Percentiles rank a stretch among this genome's conserved stretches.
Evolutionary conservation across 2,797 vertebrate species (phyloP).

Genomic region (Cottoperca gobio): DNA sequence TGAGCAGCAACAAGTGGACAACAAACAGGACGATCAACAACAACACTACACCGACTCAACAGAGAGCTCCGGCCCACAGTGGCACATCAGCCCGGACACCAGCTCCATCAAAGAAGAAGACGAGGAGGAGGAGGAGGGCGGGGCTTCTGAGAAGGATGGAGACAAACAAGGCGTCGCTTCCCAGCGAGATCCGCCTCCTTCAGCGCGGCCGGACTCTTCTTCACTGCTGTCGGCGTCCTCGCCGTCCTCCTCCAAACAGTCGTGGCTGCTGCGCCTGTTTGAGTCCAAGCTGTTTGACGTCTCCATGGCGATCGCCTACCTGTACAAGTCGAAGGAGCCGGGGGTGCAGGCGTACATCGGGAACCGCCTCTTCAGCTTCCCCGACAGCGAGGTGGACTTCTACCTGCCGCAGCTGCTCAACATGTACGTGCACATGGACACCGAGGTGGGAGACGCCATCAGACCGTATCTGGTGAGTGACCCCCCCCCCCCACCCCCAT

Average conservation of each 20-base stretch:
- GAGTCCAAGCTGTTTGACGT: slow-evolving; percentile 97
- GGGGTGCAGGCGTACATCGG: slow-evolving; percentile 98
- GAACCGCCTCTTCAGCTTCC: slow-evolving; percentile 94
- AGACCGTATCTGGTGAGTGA: slow-evolving; percentile 94
- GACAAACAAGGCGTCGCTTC: neutral
- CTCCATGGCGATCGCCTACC: slow-evolving; percentile 97
- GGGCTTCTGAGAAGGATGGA: neutral
- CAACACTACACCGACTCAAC: neutral
- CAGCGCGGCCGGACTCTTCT: neutral
- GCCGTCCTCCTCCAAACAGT: slow-evolving; percentile 88
- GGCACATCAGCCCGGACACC: slow-evolving; percentile 54
- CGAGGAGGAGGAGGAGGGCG: slow-evolving; percentile 42
- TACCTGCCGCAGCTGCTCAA: slow-evolving; percentile 96
- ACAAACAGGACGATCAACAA: neutral
- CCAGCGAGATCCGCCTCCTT: neutral
- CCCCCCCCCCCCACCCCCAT: too few species aligned
- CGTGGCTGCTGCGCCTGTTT: slow-evolving; percentile 94
- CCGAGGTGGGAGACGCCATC: slow-evolving; percentile 96
- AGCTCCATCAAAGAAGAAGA: slow-evolving; percentile 71
- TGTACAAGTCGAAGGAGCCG: slow-evolving; percentile 97
- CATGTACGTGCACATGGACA: slow-evolving; percentile 99
- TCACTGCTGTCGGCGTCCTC: neutral
- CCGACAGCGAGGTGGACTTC: slow-evolving; percentile 91
- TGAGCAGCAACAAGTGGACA: slow-evolving; percentile 56
- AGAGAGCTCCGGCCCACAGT: slow-evolving; percentile 15